Evolutionary conservation across 1,140 invertebrate species (phyloP), one percentile per base, ranked within the genome.

Genomic region (Telenomus remus): DNA sequence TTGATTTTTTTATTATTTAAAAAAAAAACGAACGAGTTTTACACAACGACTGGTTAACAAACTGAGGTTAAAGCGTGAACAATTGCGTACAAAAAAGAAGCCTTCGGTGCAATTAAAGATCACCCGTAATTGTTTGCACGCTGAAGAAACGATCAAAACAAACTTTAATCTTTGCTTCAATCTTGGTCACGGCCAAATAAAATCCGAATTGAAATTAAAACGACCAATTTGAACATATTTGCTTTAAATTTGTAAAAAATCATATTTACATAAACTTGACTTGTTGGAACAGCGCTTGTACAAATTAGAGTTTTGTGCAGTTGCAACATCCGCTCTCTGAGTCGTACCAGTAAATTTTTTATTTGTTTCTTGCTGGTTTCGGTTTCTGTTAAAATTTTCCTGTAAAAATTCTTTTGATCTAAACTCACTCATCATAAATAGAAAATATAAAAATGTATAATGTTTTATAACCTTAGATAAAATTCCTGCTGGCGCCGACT

Each of bases 401-500:
- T 91, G 15, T 82, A 9, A 65, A 19, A 46, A 15, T 49, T 37
- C 33, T 19, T 16, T 48, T 63, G 37, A 60, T 42, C 42, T 33
- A 14, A 33, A 56, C 42, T 13, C 9, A 14, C 13, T 39, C 16
- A 5, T 16, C 19, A 27, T 27, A 27, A 27, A 1, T 27, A 6
- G 19, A 6, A n/a, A n/a, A n/a, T n/a, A n/a, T n/a, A n/a, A n/a
- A n/a, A n/a, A n/a, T n/a, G n/a, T 59, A 37, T 37, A 35, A 35
- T 12, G 13, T 0, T 50, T 50, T 33, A 4, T 10, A n/a, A 89
- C 89, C 89, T 89, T 1, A 89, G 79, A 43, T 88, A 89, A 53
- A 92, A 84, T 81, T 93, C 92, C 72, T 91, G 90, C 71, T 93
- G 92, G 8, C 92, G 88, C 75, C 89, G 89, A 27, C 90, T 86